A percentile compares a stretch with the other conserved stretches of the same genome.
Conservation (phyloP, 2,113 vertebrate species). For the Ammodytes dubius region DNA sequence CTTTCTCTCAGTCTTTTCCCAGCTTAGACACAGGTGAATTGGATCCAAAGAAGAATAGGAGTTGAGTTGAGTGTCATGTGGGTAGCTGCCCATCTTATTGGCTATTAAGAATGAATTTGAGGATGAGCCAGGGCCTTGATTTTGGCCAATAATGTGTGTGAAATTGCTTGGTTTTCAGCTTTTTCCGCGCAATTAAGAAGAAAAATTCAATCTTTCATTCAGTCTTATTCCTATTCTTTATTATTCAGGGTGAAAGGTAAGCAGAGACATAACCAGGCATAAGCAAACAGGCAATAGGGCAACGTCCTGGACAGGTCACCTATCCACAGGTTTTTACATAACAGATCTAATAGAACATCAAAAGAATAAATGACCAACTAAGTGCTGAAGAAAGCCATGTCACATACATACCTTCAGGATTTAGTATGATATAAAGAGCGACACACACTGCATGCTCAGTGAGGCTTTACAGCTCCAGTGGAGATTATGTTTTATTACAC, state of each 20-base stretch:
- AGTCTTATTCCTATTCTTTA: background rate
- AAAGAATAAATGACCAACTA: conserved; percentile 10
- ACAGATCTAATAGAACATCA: conserved; percentile 11
- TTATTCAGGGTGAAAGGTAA: background rate
- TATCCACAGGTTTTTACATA: conserved; percentile 21
- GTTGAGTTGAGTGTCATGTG: conserved; percentile 29
- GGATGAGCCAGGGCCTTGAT: background rate
- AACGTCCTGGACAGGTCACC: background rate
- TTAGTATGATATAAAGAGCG: conserved; percentile 18
- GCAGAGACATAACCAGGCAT: background rate
- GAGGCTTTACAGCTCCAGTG: conserved; percentile 54
- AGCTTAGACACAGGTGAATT: conserved; percentile 21
- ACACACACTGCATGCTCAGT: conserved; percentile 34
- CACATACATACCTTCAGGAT: conserved; percentile 1
- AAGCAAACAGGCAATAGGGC: background rate
- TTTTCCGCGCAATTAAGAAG: background rate
- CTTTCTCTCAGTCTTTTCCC: conserved; percentile 17
- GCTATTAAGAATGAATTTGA: conserved; percentile 4
- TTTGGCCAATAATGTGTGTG: background rate
- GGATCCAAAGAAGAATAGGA: conserved; percentile 28
- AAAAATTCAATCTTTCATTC: background rate
- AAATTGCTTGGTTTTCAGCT: background rate
- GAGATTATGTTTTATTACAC: conserved; percentile 71
- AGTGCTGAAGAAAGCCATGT: background rate
- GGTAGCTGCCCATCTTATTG: background rate